Base-by-base conservation (phyloP, 2,888 invertebrate species). In the Cotesia congregata region DNA sequence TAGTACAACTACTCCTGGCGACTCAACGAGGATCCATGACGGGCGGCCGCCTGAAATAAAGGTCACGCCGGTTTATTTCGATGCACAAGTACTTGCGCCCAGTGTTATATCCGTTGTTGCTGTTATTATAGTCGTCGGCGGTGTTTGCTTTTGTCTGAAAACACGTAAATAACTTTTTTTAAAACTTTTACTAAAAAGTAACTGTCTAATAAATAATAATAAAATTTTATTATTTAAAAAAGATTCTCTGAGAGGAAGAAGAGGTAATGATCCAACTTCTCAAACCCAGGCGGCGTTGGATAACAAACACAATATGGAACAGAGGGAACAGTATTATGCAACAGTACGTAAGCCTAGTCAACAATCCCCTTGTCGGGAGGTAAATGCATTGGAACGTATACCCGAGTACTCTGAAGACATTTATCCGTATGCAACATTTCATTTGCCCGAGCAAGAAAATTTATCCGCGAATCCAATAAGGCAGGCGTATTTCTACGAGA, bases 401-500 rank as follows among this genome's bases (percentile, higher is more conserved):
- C 89, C 89, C 83, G 97, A 97, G 89, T 97, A 97, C 90, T 96
- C 96, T 86, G 97, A 97, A 91, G 97, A 97, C 88, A 96, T 97
- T 85, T 97, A 97, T 88, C 97, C 97, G 0, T 97, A 97, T 90
- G 97, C 97, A 75, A 97, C 97, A 69, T 97, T 97, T 90, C 97
- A 97, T 67, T 89, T 92, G 82, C 91, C 91, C 80, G 91, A 91
- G 86, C 91, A 91, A 87, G 92, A 92, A 84, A 91, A 91, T 82
- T 90, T 91, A 82, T 90, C 91, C 41, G 90, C 90, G 41, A 91
- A 91, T 83, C 90, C 90, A 69, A 90, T 88, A 76, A 83, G 87
- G 77, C 89, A 88, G 81, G 90, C 88, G 59, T 88, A 86, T 79
- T 86, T 88, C 80, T 89, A 89, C 83, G 88, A 89, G 78, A 86